These are phyloP conservation scores for Syrphus vitripennis DNA, from an alignment of 2,888 invertebrate genomes.

Conservation along the genomic window DNA sequence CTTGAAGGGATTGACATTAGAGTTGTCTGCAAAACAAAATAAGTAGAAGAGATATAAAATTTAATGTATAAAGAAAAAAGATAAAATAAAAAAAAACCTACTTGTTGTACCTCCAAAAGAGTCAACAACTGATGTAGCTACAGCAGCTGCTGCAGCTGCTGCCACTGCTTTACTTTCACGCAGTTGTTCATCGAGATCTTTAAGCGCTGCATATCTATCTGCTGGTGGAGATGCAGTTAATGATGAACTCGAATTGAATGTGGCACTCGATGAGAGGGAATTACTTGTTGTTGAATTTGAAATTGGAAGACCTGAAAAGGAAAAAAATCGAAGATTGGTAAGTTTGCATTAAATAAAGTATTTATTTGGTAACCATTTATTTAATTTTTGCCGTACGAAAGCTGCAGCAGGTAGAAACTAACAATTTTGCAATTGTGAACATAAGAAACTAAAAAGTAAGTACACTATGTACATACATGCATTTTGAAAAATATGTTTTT, in stretches of 20 bases:
- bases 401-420: neutral
- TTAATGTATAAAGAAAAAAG: neutral
- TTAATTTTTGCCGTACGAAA: neutral
- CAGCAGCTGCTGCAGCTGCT: constrained; percentile 74
- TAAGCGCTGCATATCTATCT: constrained; percentile 97
- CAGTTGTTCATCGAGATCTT: constrained; percentile 92
- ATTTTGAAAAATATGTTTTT: too few species aligned
- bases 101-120: constrained; percentile 73
- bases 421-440: neutral
- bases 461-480: too few species aligned
- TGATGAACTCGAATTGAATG: constrained; percentile 74
- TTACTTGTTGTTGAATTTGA: constrained; percentile 73
- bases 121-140: constrained; percentile 74
- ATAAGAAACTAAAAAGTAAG: too few species aligned
- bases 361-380: neutral
- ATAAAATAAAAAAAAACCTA: constrained; percentile 54
- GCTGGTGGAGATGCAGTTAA: constrained; percentile 82
- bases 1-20: constrained; percentile 79
- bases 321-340: neutral
- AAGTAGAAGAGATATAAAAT: neutral
- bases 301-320: constrained; percentile 56
- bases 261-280: constrained; percentile 73
- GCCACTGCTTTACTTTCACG: constrained; percentile 81
- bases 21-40: constrained; percentile 44
- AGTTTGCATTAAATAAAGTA: neutral